A percentile compares a stretch with the other conserved stretches of the same genome.
phyloP scores from a whole-genome alignment of 2,113 vertebrate genomes.

The Neogobius melanostomus region DNA sequence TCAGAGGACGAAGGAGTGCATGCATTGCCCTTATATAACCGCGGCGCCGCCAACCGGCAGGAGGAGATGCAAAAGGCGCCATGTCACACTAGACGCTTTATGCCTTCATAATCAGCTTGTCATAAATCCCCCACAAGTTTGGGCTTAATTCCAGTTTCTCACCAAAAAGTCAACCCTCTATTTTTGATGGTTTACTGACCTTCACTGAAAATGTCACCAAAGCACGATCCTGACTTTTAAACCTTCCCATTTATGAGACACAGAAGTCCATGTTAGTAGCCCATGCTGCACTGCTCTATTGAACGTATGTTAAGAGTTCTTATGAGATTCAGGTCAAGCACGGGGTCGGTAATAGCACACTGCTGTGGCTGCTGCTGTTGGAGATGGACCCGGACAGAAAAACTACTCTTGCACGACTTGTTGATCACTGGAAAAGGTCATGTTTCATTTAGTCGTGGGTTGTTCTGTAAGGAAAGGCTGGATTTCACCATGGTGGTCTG shows the following conservation, averaged over 20 bases:
- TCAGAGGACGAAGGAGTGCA: too few species aligned
- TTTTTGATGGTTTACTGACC: too few species aligned
- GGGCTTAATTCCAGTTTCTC: too few species aligned
- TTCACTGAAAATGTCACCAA: neutral
- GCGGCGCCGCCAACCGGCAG: too few species aligned
- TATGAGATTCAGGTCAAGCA: constrained; percentile 1
- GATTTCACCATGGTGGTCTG: constrained; percentile 12
- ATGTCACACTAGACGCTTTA: too few species aligned
- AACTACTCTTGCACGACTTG: constrained; percentile 14
- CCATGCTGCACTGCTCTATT: neutral
- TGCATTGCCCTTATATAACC: too few species aligned
- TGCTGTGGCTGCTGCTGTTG: neutral
- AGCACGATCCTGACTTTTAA: neutral
- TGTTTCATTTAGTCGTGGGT: constrained; percentile 18
- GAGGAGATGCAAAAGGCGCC: too few species aligned
- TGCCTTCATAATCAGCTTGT: too few species aligned
- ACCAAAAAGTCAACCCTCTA: too few species aligned
- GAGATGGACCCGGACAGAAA: constrained; percentile 13
- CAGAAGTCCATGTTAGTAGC: neutral
- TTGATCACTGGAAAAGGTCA: constrained; percentile 21
- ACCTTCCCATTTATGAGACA: neutral
- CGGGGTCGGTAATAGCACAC: constrained; percentile 20
- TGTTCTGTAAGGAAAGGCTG: constrained; percentile 7
- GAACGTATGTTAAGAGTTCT: neutral
- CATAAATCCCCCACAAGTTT: too few species aligned